Evolutionary conservation across 2,113 vertebrate species (phyloP).

Genomic region (Salvator merianae): DNA sequence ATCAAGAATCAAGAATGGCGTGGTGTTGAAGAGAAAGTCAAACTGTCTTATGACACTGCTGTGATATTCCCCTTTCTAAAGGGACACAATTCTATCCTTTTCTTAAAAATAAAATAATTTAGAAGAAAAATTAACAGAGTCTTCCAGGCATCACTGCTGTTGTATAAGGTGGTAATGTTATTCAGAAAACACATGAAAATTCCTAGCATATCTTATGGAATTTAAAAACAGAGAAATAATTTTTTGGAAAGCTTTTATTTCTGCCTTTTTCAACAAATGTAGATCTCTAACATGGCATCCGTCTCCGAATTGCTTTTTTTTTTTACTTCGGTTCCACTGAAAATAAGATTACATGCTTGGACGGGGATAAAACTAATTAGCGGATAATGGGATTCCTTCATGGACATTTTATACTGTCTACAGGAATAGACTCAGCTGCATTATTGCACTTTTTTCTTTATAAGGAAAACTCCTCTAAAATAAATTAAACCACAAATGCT

Average conservation of each 20-base stretch:
- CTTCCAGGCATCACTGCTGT: neutral
- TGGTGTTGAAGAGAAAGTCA: neutral
- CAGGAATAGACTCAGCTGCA: neutral
- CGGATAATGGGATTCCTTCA: conserved; percentile 47
- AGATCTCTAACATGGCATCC: conserved; percentile 24
- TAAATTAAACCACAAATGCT: neutral
- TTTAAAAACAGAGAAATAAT: neutral
- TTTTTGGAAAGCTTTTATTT: conserved; percentile 7
- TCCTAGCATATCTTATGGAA: neutral
- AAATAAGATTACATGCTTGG: conserved; percentile 38
- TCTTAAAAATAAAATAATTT: neutral
- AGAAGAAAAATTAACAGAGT: neutral
- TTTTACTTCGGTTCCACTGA: conserved; percentile 31
- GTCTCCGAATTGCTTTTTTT: neutral
- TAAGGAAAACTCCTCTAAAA: neutral
- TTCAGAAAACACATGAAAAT: neutral
- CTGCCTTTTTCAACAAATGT: neutral
- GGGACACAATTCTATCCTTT: neutral
- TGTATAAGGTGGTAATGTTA: neutral
- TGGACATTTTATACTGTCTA: conserved; percentile 22
- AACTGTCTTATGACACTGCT: neutral
- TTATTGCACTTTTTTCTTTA: neutral
- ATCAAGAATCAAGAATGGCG: conserved; percentile 17
- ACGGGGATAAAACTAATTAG: conserved; percentile 44
- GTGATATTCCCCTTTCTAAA: neutral